Evolutionary conservation across 2,113 vertebrate species (phyloP), one percentile per base, ranked within the genome.

Genomic region (Tyrannus savana): DNA sequence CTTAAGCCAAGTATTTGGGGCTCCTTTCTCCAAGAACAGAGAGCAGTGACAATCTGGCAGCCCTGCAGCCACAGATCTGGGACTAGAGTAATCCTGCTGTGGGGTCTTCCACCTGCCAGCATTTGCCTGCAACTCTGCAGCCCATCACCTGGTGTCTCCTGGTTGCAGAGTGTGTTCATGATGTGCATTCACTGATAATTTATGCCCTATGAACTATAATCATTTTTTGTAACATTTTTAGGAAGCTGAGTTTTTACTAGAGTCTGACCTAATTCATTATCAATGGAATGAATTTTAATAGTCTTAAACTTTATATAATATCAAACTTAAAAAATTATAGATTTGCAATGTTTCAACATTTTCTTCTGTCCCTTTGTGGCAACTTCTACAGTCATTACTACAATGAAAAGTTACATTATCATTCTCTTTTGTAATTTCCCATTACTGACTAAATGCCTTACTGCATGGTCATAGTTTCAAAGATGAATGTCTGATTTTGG

Each of bases 21-120:
- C 21, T 85, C 6, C 8, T 72, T 87, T 12, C 49, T 73, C 37
- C 23, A 46, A 35, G 24, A 64, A 14, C 13, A 72, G 33, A 64
- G 7, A 58, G 10, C 35, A n/a, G 10, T 28, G 41, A 66, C 46
- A 16, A 35, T 84, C 41, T 93, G 49, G 19, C 6, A 93, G 27
- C 66, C 37, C 41, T 83, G 12, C 49, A 66, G 44, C 49, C 22
- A 19, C 2, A 10, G 35, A 19, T 76, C 41, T 90, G 66, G 21
- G 56, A 35, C 27, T 71, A 0, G 0, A 72, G 30, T 23, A 84
- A 86, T 62, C 28, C 1, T 7, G 3, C n/a, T 88, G 58, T 0
- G 0, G 33, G 11, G 6, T 24, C 33, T 77, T 79, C 50, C 12
- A 44, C 72, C 24, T 71, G 55, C 23, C 10, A 9, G 23, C 52